Evolutionary conservation across 1,140 invertebrate species (phyloP).

Genomic region (Aphelenchoides fujianensis): DNA sequence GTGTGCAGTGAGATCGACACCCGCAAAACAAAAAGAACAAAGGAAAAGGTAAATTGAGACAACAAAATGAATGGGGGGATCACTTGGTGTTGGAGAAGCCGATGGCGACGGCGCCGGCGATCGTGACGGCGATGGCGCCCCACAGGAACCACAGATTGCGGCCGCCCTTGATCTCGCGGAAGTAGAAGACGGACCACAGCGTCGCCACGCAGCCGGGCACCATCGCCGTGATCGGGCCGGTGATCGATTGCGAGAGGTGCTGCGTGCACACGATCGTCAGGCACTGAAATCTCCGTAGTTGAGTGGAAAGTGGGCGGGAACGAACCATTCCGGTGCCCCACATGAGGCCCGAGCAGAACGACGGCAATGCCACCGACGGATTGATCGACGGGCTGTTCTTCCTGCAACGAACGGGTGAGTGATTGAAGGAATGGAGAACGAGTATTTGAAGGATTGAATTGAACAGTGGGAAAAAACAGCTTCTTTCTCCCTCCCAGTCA

Average conservation of each 20-base stretch:
- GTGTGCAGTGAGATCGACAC: too few species aligned
- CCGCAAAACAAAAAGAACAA: too few species aligned
- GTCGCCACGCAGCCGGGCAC: constrained; percentile 9
- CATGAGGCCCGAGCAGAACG: neutral
- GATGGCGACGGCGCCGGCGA: constrained; percentile 1
- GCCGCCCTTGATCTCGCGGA: constrained; percentile 40
- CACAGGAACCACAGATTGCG: neutral
- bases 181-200: constrained; percentile 42
- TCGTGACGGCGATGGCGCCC: constrained; percentile 9
- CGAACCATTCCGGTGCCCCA: neutral
- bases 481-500: neutral
- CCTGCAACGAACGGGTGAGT: constrained; percentile 16
- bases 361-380: neutral
- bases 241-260: constrained; percentile 7
- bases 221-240: constrained; percentile 7
- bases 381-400: constrained; percentile 40
- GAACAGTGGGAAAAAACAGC: too few species aligned
- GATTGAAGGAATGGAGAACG: too few species aligned
- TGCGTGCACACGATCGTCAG: constrained; percentile 1
- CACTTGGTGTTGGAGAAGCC: too few species aligned
- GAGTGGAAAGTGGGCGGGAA: too few species aligned
- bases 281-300: too few species aligned
- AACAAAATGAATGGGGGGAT: too few species aligned
- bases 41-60: too few species aligned
- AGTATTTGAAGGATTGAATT: too few species aligned